Evolutionary conservation across 2,113 vertebrate genomes (phyloP).

Genomic region (Bos indicus): DNA sequence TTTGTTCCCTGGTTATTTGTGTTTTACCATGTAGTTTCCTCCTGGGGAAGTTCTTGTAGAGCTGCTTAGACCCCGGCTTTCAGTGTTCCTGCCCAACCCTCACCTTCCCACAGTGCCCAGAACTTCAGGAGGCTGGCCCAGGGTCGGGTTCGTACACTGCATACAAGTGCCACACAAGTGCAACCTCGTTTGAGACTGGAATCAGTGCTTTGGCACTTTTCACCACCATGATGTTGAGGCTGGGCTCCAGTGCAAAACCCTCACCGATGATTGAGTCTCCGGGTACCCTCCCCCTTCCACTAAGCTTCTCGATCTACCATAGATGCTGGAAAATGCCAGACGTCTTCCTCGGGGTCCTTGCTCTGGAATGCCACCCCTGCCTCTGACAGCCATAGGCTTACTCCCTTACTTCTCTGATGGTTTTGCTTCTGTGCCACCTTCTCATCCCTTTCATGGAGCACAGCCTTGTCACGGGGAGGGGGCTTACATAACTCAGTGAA

Average conservation of each 20-base stretch:
- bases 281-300: not conserved
- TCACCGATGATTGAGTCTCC: not conserved
- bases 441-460: not conserved
- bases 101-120: not conserved
- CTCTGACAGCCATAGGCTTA: not conserved
- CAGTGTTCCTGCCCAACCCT: not conserved
- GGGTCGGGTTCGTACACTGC: rapidly evolving
- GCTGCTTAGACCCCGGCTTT: not conserved
- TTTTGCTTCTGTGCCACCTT: not conserved
- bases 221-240: not conserved
- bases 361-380: not conserved
- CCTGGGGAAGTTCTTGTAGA: not conserved
- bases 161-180: not conserved
- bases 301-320: not conserved
- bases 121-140: not conserved
- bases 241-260: not conserved
- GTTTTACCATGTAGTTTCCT: not conserved
- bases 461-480: not conserved
- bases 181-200: not conserved
- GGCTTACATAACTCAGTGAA: not conserved
- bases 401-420: not conserved
- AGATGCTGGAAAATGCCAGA: not conserved
- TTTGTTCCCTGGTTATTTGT: not conserved
- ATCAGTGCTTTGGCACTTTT: not conserved
- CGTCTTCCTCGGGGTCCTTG: not conserved